Percentiles rank a stretch among this genome's conserved stretches.
Evolutionary conservation across 2,113 vertebrate species (phyloP).

Genomic region (Pomatorhinus ruficollis): DNA sequence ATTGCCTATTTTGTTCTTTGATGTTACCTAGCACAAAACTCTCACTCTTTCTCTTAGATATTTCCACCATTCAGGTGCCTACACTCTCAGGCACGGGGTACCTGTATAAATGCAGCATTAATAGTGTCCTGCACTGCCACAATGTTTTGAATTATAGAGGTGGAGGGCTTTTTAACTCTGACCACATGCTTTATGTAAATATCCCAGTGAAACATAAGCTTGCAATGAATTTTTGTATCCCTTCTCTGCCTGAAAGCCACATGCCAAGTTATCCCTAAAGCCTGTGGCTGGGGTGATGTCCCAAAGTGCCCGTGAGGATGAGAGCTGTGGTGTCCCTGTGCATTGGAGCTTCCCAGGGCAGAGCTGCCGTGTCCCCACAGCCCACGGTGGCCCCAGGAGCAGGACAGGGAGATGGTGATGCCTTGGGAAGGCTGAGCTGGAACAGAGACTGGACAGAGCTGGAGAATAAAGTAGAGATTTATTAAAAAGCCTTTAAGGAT

Average conservation of each 20-base stretch:
- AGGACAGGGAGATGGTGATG: rapidly evolving
- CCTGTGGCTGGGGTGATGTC: too few species aligned
- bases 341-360: too few species aligned
- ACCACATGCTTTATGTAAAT: neutral
- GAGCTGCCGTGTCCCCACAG: too few species aligned
- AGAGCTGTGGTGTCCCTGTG: neutral
- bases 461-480: too few species aligned
- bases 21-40: rapidly evolving
- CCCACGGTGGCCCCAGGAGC: rapidly evolving
- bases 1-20: neutral
- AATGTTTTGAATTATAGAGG: neutral
- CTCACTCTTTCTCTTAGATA: neutral
- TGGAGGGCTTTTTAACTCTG: neutral
- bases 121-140: neutral
- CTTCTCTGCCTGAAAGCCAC: neutral
- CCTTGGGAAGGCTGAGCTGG: too few species aligned
- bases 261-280: neutral
- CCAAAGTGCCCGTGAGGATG: rapidly evolving
- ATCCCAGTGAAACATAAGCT: neutral
- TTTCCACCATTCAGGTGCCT: neutral
- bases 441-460: too few species aligned
- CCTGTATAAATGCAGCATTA: neutral
- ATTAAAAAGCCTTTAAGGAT: too few species aligned
- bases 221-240: neutral
- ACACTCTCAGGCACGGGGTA: neutral